phyloP scores from a whole-genome alignment of 2,888 invertebrate species.

The Drosophila meridiana region DNA sequence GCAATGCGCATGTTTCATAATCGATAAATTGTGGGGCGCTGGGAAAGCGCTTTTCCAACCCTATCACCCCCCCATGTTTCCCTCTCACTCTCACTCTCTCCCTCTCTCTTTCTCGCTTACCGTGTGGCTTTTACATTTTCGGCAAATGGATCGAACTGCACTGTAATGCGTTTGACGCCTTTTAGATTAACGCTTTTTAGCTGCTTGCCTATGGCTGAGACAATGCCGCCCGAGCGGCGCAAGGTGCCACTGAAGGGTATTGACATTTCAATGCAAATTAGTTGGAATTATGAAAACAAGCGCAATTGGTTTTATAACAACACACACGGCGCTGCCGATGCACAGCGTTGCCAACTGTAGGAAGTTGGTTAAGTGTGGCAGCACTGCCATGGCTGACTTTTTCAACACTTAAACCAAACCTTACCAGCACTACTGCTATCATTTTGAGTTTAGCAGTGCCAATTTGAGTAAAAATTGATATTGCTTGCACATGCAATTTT shows the following conservation, averaged over 20 bases:
- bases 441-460: conserved; percentile 42
- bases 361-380: conserved; percentile 8
- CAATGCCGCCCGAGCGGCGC: conserved; percentile 88
- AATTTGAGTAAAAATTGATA: conserved; percentile 41
- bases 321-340: conserved; percentile 42
- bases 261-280: conserved; percentile 86
- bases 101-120: conserved; percentile 77
- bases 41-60: conserved; percentile 66
- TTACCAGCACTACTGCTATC: conserved; percentile 26
- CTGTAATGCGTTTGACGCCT: conserved; percentile 91
- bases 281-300: conserved; percentile 32
- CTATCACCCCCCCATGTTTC: conserved; percentile 10
- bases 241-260: conserved; percentile 90
- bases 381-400: conserved; percentile 4
- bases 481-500: neutral
- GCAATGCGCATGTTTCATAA: conserved; percentile 72
- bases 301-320: conserved; percentile 58
- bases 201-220: conserved; percentile 91
- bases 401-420: conserved; percentile 15
- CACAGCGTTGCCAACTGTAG: conserved; percentile 34
- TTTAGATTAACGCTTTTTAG: conserved; percentile 90
- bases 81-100: neutral
- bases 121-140: conserved; percentile 88
- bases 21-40: conserved; percentile 59
- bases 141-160: conserved; percentile 94